Evolutionary conservation across 2,113 vertebrate genomes (phyloP), one percentile per base, ranked within the genome.

Genomic region (Pollimyrus isidori): DNA sequence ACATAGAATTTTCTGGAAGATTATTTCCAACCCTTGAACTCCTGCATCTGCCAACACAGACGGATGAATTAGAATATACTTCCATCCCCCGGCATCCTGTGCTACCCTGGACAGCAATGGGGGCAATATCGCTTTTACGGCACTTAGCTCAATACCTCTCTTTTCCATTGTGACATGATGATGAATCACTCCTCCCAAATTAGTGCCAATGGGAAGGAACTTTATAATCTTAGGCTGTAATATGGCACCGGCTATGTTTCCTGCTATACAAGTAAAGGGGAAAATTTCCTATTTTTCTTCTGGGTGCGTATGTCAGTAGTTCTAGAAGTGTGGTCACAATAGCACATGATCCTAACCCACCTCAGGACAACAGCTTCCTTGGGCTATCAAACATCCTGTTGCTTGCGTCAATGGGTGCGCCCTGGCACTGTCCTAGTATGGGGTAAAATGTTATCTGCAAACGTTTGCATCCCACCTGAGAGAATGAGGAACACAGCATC

Each of bases 291-390:
- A 84, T 30, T 87, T 56, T 56, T 90, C 73, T 90, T 83, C 88
- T 92, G 89, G 87, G 89, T 76, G 23, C 13, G 42, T 91, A 85
- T 89, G 85, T 91, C 90, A 84, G 88, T 86, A 87, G 88, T 88
- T 2, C 85, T 39, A 26, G 11, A 17, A 45, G 89, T 7, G 30
- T 62, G 69, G 62, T 73, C 65, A 48, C 87, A 82, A 52, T 50
- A 69, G 85, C 46, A 84, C 89, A 88, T 91, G 90, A 91, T 84
- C 45, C 92, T 92, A 90, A 91, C 92, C 92, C 92, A 90, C 91
- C 92, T 93, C 90, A 89, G 49, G 87, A 90, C 92, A 90, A 46
- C 88, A 89, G 62, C 87, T 88, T 86, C 50, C 92, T 89, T 89
- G 91, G 50, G 91, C 91, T 89, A 58, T 91, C 90, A 17, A 5